phyloP scores from a whole-genome alignment of 2,888 invertebrate genomes.

The Drosophila kuntzei region DNA sequence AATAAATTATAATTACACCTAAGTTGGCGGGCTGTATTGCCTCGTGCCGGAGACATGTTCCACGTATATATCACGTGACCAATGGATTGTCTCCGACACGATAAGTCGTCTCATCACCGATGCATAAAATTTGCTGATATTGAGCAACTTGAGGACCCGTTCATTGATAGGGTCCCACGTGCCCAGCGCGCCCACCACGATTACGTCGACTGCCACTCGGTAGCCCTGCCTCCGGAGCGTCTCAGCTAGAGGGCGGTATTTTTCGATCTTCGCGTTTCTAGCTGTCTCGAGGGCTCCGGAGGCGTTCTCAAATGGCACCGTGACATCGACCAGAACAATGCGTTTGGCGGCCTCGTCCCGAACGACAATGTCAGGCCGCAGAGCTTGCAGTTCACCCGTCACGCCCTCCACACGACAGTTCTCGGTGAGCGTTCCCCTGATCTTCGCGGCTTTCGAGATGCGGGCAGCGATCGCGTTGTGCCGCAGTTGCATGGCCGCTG shows the following conservation, averaged over 20 bases:
- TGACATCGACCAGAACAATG: not conserved
- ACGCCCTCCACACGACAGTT: not conserved
- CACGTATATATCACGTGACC: not conserved
- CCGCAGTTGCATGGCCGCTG: not conserved
- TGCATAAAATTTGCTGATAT: not conserved
- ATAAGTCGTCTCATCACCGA: not conserved
- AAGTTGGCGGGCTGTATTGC: not conserved
- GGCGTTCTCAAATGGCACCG: not conserved
- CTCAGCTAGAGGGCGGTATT: slow-evolving; percentile 2
- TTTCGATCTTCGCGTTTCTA: not conserved
- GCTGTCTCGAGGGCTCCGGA: not conserved
- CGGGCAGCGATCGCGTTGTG: slow-evolving; percentile 1
- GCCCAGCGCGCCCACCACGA: not conserved
- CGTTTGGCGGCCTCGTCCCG: not conserved
- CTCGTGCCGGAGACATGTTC: not conserved
- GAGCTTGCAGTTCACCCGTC: not conserved
- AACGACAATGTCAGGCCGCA: not conserved
- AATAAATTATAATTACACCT: too few relatives aligned
- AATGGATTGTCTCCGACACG: not conserved
- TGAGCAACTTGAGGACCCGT: not conserved
- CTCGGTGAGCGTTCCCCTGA: slow-evolving; percentile 1
- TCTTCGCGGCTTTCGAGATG: not conserved
- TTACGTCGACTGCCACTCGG: not conserved
- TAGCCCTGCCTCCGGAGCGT: not conserved
- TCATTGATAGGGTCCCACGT: not conserved